A percentile compares a stretch with the other conserved stretches of the same genome.
phyloP scores from a whole-genome alignment of 1,140 invertebrate species.

The Aporrectodea caliginosa region DNA sequence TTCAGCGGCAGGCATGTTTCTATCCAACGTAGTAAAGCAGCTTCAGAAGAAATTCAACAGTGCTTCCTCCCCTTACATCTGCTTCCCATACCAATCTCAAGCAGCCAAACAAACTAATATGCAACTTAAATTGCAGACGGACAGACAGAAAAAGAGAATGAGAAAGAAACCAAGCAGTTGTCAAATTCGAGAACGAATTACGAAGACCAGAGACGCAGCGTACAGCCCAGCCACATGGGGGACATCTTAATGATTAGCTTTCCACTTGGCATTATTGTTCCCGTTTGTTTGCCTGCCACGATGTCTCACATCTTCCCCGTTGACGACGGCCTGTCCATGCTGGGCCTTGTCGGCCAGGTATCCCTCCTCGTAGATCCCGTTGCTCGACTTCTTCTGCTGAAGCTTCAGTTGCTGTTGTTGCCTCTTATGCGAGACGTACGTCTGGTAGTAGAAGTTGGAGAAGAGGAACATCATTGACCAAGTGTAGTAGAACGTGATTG shows the following conservation, averaged over 20 bases:
- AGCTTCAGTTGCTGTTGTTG: neutral
- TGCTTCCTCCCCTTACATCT: too few relatives aligned
- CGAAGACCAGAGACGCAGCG: neutral
- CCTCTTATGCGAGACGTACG: slow-evolving; percentile 45
- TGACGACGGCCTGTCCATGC: neutral
- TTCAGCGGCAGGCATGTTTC: too few relatives aligned
- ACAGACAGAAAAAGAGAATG: too few relatives aligned
- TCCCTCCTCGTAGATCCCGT: neutral
- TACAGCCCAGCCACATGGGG: too few relatives aligned
- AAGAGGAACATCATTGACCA: slow-evolving; percentile 56
- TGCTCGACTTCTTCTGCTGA: neutral
- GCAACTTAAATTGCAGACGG: too few relatives aligned
- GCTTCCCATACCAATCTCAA: too few relatives aligned
- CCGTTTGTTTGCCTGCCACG: neutral
- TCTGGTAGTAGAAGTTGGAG: slow-evolving; percentile 58
- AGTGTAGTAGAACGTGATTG: slow-evolving; percentile 50
- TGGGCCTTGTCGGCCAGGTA: neutral
- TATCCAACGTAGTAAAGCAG: too few relatives aligned
- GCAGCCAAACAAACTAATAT: too few relatives aligned
- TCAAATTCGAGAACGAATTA: neutral
- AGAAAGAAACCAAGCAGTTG: neutral
- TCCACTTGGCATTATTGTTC: neutral
- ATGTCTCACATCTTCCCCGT: neutral
- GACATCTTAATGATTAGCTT: too few relatives aligned
- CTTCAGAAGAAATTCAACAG: too few relatives aligned